Base-by-base conservation (phyloP, 2,113 vertebrate species). In the Psittacus erithacus region DNA sequence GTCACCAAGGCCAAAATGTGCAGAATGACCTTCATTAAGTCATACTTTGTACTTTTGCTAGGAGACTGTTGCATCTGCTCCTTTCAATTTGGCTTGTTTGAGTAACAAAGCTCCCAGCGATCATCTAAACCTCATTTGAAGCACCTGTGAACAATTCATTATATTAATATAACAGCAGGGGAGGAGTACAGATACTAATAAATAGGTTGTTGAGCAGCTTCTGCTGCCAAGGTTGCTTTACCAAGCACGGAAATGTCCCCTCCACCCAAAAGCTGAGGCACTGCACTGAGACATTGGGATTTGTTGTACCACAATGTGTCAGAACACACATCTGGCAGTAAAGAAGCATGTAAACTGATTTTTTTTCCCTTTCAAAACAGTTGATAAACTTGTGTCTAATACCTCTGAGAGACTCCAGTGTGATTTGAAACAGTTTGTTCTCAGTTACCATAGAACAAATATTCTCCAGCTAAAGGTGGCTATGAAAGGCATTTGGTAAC, bases 111-210 rank as follows among this genome's bases (percentile, higher is more conserved):
- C 97, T 98, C 98, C 97, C 98, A 98, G 97, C 71, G 96, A 98
- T 98, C 97, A 96, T 98, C 98, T 97, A 97, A 98, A 98, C 93
- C 98, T 98, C 98, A 98, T 98, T 98, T 98, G 97, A 98, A 97
- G 97, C 98, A 98, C 98, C 98, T 99, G 98, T 98, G 98, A 98
- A 98, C 98, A 98, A 99, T 98, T 98, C 97, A 98, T 98, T 98
- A 98, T 98, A 98, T 98, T 98, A 98, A 98, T 98, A 97, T 97
- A 98, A 98, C 98, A 98, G 98, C 98, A 98, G 98, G 98, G 97
- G 97, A 97, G 97, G 97, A 97, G 95, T 92, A 92, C 85, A 97
- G 94, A 96, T 95, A 95, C 98, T 98, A 97, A 98, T 97, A 98
- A 97, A 98, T 97, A 97, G 96, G 93, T 87, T 96, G 93, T 88